These are phyloP conservation scores for Tangara arthus DNA, from an alignment of 2,797 vertebrate species.

Conservation along the genomic window DNA sequence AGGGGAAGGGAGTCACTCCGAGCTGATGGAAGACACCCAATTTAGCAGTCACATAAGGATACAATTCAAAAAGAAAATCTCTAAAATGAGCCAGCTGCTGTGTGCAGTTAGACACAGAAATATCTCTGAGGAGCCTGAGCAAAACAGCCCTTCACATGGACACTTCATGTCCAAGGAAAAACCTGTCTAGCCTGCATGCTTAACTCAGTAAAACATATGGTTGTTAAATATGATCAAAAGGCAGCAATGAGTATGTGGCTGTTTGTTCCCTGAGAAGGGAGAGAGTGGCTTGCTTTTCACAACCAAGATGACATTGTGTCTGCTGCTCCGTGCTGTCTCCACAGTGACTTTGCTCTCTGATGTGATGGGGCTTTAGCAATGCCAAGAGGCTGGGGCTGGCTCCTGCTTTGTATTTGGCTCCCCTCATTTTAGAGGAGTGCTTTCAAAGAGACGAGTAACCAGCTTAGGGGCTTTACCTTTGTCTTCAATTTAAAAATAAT, in stretches of 20 bases:
- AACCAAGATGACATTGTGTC: neutral
- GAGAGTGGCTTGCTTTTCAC: neutral
- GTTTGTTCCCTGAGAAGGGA: neutral
- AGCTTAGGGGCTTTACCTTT: neutral
- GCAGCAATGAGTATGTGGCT: neutral
- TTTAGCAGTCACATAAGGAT: neutral
- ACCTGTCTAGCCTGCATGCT: neutral
- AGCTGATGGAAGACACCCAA: neutral
- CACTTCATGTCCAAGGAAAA: neutral
- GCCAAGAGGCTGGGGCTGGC: neutral
- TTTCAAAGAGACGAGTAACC: neutral
- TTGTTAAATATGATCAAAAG: constrained; percentile 18
- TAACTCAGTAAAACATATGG: constrained; percentile 13
- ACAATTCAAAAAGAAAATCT: neutral
- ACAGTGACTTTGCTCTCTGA: neutral
- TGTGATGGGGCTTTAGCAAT: neutral
- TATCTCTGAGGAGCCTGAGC: neutral
- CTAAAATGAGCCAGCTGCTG: neutral
- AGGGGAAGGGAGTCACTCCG: neutral
- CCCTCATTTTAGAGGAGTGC: neutral
- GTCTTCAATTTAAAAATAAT: neutral
- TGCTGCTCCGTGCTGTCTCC: neutral
- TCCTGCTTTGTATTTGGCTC: neutral
- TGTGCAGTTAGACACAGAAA: neutral
- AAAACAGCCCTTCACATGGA: neutral